Percentiles rank a stretch among this genome's conserved stretches.
Conservation (phyloP, 2,888 invertebrate genomes). For the Acrobasis repandana region DNA sequence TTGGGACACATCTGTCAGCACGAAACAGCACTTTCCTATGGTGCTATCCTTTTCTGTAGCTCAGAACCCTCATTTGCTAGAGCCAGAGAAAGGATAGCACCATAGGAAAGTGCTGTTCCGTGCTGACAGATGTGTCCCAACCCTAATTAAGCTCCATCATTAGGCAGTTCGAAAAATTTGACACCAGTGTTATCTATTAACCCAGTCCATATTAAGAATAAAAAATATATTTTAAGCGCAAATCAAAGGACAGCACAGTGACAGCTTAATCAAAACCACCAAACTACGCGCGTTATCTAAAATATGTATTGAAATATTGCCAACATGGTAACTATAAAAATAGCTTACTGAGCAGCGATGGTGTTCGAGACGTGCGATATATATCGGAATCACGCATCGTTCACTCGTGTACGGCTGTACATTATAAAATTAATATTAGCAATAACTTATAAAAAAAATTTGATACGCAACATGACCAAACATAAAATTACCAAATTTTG, state of each 20-base stretch:
- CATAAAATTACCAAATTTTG: not conserved
- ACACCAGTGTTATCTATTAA: too few relatives aligned
- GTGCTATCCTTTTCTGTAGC: too few relatives aligned
- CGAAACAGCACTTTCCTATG: too few relatives aligned
- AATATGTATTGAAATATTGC: not conserved
- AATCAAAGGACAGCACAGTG: constrained; percentile 26
- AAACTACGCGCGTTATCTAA: constrained; percentile 4
- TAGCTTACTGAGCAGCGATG: constrained; percentile 3
- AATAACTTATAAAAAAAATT: not conserved
- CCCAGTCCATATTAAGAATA: not conserved
- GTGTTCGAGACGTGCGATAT: not conserved
- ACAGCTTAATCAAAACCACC: constrained; percentile 31
- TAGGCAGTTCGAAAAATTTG: too few relatives aligned
- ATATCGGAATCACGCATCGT: not conserved
- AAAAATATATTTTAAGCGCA: constrained; percentile 11
- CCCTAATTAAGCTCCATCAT: too few relatives aligned
- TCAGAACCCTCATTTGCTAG: too few relatives aligned
- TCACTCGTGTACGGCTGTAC: not conserved
- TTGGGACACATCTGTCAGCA: too few relatives aligned
- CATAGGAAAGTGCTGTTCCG: too few relatives aligned
- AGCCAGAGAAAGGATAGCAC: too few relatives aligned
- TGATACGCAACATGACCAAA: constrained; percentile 5
- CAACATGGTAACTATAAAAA: not conserved
- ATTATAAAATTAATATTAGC: not conserved
- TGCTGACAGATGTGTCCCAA: too few relatives aligned